Conservation (phyloP, 35 echinoderm and acorn worm species). For the Lytechinus pictus region DNA sequence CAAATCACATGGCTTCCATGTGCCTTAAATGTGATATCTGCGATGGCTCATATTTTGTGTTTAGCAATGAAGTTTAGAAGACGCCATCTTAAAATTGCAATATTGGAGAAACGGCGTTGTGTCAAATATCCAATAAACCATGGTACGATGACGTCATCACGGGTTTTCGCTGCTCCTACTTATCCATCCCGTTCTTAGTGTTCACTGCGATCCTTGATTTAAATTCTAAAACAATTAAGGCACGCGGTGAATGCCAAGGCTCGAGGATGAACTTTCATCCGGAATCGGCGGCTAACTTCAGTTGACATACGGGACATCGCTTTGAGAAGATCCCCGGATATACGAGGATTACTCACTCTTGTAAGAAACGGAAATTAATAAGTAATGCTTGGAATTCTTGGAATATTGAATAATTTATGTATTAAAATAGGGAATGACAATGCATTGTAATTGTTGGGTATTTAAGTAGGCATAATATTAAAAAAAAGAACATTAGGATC, state of each 20-base stretch:
- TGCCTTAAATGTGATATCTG: not conserved
- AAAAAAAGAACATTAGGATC: no score
- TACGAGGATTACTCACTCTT: not conserved
- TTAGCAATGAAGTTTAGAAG: not conserved
- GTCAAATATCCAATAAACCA: not conserved
- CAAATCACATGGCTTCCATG: no score
- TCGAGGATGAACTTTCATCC: conserved; percentile 34
- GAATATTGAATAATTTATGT: not conserved
- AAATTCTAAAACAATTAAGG: conserved; percentile 85
- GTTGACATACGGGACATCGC: not conserved
- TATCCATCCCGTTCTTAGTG: conserved; percentile 84
- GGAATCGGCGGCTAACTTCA: not conserved
- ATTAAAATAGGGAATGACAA: not conserved
- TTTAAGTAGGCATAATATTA: not conserved
- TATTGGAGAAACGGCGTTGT: not conserved
- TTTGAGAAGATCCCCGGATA: not conserved
- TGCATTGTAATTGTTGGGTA: not conserved
- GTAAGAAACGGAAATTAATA: not conserved
- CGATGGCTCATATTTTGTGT: not conserved
- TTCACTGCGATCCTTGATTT: conserved; percentile 99
- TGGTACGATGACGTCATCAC: not conserved
- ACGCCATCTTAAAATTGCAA: not conserved
- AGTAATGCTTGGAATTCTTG: not conserved
- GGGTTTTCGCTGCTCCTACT: not conserved
- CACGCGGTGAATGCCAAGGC: conserved; percentile 98